A percentile compares a stretch with the other conserved stretches of the same genome.
These are phyloP conservation scores for Prolemur simus DNA, from an alignment of 2,113 vertebrate species.

Conservation along the genomic window DNA sequence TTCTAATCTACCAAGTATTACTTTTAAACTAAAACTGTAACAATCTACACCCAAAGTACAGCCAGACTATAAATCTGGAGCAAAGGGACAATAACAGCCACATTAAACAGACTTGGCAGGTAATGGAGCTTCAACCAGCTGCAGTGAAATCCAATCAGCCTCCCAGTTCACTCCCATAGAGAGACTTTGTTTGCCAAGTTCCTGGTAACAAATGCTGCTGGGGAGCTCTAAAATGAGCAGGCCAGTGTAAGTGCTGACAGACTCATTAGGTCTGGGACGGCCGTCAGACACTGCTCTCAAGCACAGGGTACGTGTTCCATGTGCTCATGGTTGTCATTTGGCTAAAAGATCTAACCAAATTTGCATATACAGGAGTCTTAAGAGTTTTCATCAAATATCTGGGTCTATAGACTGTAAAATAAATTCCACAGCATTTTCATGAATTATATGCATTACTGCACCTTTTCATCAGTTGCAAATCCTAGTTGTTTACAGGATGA, in stretches of 20 bases:
- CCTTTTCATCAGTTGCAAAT: neutral
- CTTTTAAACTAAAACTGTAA: neutral
- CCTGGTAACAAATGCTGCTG: neutral
- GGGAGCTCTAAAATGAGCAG: neutral
- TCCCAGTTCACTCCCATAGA: neutral
- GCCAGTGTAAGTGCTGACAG: neutral
- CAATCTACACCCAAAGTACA: neutral
- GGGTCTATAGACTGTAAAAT: neutral
- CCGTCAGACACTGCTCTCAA: neutral
- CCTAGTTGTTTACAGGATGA: neutral
- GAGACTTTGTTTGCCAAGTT: slow-evolving; percentile 26
- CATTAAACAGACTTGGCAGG: slow-evolving; percentile 7
- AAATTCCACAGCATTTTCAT: neutral
- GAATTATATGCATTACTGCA: neutral
- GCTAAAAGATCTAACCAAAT: slow-evolving; percentile 33
- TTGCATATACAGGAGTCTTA: slow-evolving; percentile 23
- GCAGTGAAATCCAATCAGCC: slow-evolving; percentile 36
- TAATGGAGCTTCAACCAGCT: slow-evolving; percentile 3
- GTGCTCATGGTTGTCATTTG: neutral
- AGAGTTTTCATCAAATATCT: slow-evolving; percentile 32
- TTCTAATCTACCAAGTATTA: neutral
- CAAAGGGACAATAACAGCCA: neutral
- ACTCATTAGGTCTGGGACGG: neutral
- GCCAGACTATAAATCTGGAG: neutral
- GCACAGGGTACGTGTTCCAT: neutral